Evolutionary conservation across 2,113 vertebrate species (phyloP).

Genomic region (Tragelaphus imberbis): DNA sequence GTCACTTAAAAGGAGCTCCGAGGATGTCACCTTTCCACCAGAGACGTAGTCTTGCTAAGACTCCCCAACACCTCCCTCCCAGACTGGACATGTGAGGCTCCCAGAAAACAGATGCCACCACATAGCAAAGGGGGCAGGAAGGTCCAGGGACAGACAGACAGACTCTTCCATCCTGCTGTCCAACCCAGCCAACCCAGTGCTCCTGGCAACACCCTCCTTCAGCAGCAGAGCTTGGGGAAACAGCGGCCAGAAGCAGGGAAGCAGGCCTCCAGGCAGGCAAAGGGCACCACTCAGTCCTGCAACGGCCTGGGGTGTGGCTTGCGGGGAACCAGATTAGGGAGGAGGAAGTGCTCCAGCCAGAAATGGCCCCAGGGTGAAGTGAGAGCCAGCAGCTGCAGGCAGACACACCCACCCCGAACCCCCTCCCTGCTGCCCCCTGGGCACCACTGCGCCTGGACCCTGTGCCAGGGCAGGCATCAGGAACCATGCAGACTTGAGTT

Average conservation of each 20-base stretch:
- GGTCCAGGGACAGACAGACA: background rate
- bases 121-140: background rate
- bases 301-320: background rate
- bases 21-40: background rate
- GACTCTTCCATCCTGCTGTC: background rate
- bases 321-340: background rate
- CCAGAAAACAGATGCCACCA: background rate
- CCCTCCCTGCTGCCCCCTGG: background rate
- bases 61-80: background rate
- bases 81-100: rapidly evolving
- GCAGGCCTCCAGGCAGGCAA: background rate
- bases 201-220: background rate
- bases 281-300: background rate
- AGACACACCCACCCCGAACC: background rate
- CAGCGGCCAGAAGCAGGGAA: background rate
- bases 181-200: background rate
- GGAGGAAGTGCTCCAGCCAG: background rate
- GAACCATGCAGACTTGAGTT: background rate
- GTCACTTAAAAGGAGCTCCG: background rate
- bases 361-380: background rate
- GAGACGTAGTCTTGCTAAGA: background rate
- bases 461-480: background rate
- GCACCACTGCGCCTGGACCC: background rate
- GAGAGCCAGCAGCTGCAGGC: background rate
- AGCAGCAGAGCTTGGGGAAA: background rate